Percentiles rank a stretch among this genome's conserved stretches.
Evolutionary conservation across 2,797 vertebrate species (phyloP).

Genomic region (Telmatherina bonti): DNA sequence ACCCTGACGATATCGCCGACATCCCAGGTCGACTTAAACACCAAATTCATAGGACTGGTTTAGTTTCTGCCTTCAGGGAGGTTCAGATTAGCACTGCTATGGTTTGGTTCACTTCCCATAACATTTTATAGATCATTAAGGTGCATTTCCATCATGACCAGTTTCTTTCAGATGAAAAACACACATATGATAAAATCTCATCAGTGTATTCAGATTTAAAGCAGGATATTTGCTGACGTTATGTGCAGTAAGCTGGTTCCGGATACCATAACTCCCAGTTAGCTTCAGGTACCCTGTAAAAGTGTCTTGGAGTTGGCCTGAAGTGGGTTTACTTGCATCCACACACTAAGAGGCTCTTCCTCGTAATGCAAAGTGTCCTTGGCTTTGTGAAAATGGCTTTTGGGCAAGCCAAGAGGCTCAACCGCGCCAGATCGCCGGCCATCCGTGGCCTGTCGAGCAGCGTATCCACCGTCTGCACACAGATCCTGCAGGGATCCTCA

Average conservation of each 20-base stretch:
- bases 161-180: too few relatives aligned
- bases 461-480: not conserved
- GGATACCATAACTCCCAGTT: not conserved
- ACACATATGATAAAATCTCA: too few relatives aligned
- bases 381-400: constrained; percentile 25
- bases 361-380: constrained; percentile 32
- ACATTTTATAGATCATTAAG: not conserved
- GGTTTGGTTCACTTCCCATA: not conserved
- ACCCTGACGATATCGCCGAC: constrained; percentile 51
- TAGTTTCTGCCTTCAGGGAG: not conserved
- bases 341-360: constrained; percentile 10
- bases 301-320: not conserved
- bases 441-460: constrained; percentile 15
- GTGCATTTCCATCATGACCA: too few relatives aligned
- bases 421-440: constrained; percentile 25
- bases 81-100: not conserved
- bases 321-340: constrained; percentile 12
- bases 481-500: constrained; percentile 25
- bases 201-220: too few relatives aligned
- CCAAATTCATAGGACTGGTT: not conserved
- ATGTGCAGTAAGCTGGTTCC: not conserved
- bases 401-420: constrained; percentile 12
- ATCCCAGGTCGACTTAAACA: not conserved
- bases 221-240: not conserved
- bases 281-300: not conserved